phyloP scores from a whole-genome alignment of 1,140 invertebrate genomes.

The Trichogramma pretiosum region DNA sequence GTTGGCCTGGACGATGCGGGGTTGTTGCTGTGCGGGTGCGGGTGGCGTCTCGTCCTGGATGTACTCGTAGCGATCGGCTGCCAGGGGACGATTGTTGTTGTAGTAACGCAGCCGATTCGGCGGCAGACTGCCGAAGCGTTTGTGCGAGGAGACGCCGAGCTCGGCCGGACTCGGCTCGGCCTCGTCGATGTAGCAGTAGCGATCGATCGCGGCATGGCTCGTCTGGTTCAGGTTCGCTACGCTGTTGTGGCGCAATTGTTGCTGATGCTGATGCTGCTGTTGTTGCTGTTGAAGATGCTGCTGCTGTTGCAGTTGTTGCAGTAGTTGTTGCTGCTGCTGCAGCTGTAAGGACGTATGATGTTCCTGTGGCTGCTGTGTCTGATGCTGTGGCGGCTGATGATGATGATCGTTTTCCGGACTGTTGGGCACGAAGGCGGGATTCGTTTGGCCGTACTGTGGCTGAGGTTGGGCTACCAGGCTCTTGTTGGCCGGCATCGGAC shows the following conservation, averaged over 20 bases:
- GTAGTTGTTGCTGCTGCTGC: too few species aligned
- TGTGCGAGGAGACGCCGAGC: not conserved
- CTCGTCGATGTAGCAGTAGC: constrained; percentile 36
- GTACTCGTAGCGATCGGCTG: constrained; percentile 36
- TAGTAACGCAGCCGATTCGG: constrained; percentile 24
- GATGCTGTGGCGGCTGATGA: constrained; percentile 4
- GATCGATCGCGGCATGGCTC: constrained; percentile 11
- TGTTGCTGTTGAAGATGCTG: too few species aligned
- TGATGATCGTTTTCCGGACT: constrained; percentile 18
- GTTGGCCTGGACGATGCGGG: not conserved
- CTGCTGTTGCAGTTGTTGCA: constrained; percentile 7
- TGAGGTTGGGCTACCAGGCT: constrained; percentile 22
- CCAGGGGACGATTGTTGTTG: too few species aligned
- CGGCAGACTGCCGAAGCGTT: constrained; percentile 31
- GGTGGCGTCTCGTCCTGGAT: constrained; percentile 24
- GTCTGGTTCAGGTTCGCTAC: not conserved
- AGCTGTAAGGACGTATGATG: too few species aligned
- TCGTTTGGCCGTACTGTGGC: constrained; percentile 31
- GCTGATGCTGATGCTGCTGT: constrained; percentile 6
- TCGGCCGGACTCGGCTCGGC: not conserved
- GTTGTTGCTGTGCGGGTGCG: not conserved
- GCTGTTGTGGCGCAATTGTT: constrained; percentile 2
- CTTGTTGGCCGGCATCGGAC: not conserved
- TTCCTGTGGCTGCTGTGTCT: constrained; percentile 7
- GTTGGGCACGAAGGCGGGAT: constrained; percentile 33